phyloP scores from a whole-genome alignment of 2,888 invertebrate species.

The Drosophila dives region DNA sequence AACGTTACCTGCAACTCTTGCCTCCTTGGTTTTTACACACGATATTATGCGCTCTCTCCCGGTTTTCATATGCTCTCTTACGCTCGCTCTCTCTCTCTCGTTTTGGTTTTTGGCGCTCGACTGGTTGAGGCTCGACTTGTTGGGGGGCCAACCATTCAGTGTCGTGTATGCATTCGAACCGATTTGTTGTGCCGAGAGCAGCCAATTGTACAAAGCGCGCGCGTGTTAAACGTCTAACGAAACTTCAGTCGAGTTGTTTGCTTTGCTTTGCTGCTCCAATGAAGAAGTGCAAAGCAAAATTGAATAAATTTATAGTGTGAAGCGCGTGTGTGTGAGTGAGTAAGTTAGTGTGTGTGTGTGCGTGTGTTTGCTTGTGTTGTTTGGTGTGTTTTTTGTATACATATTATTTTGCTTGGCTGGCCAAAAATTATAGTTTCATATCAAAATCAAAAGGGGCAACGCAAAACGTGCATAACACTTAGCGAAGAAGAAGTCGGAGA shows the following conservation, averaged over 20 bases:
- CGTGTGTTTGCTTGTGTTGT: constrained; percentile 23
- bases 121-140: constrained; percentile 51
- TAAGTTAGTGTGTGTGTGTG: constrained; percentile 30
- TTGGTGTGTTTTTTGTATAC: constrained; percentile 19
- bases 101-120: constrained; percentile 40
- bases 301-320: constrained; percentile 67
- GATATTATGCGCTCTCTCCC: constrained; percentile 39
- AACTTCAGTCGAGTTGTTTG: constrained; percentile 59
- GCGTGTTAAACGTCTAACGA: constrained; percentile 50
- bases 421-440: constrained; percentile 53
- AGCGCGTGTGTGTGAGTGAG: constrained; percentile 31
- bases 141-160: constrained; percentile 65
- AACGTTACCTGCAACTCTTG: constrained; percentile 27
- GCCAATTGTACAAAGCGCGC: constrained; percentile 48
- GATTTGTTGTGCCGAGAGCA: constrained; percentile 70
- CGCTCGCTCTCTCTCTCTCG: constrained; percentile 8
- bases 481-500: constrained; percentile 13
- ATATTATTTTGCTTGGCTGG: constrained; percentile 51
- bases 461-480: constrained; percentile 58
- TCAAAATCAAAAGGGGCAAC: constrained; percentile 50
- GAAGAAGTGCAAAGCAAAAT: constrained; percentile 69
- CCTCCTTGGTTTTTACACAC: constrained; percentile 13
- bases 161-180: constrained; percentile 81
- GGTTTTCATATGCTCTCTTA: constrained; percentile 5
- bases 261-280: constrained; percentile 57